These are phyloP conservation scores for Mermis nigrescens DNA, from an alignment of 2,888 invertebrate genomes.

Conservation along the genomic window DNA sequence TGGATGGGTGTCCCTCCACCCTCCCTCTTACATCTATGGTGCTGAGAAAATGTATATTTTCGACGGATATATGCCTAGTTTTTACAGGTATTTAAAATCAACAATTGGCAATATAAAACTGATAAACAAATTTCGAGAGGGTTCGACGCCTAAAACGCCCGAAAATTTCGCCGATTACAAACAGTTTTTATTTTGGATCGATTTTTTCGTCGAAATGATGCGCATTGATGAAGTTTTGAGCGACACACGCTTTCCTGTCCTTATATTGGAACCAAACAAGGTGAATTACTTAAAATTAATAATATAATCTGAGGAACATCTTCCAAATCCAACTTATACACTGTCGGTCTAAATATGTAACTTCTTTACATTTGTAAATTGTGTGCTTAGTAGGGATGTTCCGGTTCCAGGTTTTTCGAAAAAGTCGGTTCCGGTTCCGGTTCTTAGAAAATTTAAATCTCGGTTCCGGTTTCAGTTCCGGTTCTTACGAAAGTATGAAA, in stretches of 20 bases:
- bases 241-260: conserved; percentile 30
- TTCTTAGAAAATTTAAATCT: too few species aligned
- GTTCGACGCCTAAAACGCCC: background rate
- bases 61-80: conserved; percentile 9
- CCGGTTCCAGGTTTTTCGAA: too few species aligned
- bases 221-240: conserved; percentile 52
- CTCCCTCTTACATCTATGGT: background rate
- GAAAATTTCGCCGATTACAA: conserved; percentile 22
- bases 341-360: background rate
- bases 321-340: background rate
- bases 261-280: conserved; percentile 74
- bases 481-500: too few species aligned
- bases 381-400: too few species aligned
- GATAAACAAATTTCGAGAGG: conserved; percentile 59
- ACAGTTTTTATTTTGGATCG: conserved; percentile 83
- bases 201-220: conserved; percentile 85
- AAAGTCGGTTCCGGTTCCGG: too few species aligned
- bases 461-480: too few species aligned
- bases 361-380: background rate
- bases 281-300: conserved; percentile 33
- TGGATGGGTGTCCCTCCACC: too few species aligned
- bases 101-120: conserved; percentile 87
- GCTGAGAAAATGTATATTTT: background rate
- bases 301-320: too few species aligned
- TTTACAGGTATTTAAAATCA: conserved; percentile 62